phyloP scores from a whole-genome alignment of 2,888 invertebrate species.

The Epistrophella euchroma region DNA sequence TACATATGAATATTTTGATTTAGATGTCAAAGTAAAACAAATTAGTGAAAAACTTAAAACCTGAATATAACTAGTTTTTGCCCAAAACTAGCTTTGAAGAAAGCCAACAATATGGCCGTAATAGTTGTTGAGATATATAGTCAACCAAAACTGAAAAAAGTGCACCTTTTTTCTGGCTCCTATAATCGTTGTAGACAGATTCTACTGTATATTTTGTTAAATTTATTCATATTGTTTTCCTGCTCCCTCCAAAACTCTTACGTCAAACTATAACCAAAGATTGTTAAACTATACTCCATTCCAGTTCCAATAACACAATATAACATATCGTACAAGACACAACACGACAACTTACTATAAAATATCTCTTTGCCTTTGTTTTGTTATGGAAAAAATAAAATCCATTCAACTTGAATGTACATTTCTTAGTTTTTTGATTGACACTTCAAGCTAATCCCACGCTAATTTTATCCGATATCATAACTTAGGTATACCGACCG shows the following conservation, averaged over 20 bases:
- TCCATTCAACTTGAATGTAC: slow-evolving; percentile 26
- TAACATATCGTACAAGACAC: neutral
- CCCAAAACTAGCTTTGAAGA: no score
- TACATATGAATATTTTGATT: no score
- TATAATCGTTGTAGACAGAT: no score
- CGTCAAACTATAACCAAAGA: neutral
- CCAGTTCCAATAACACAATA: neutral
- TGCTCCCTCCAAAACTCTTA: neutral
- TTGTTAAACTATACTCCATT: neutral
- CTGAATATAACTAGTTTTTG: no score
- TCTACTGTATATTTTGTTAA: neutral
- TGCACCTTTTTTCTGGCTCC: no score
- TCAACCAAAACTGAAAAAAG: no score
- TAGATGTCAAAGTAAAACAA: no score
- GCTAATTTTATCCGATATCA: slow-evolving; percentile 23
- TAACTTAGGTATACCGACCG: neutral
- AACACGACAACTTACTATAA: neutral
- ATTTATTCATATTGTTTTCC: neutral
- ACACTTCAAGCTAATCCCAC: slow-evolving; percentile 33
- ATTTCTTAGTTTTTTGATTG: slow-evolving; percentile 25
- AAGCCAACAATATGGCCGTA: no score
- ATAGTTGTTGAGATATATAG: no score
- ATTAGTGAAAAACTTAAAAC: no score
- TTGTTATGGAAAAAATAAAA: neutral
- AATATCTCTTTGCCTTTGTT: neutral